Evolutionary conservation across 2,113 vertebrate genomes (phyloP), one percentile per base, ranked within the genome.

Genomic region (Athene cunicularia): DNA sequence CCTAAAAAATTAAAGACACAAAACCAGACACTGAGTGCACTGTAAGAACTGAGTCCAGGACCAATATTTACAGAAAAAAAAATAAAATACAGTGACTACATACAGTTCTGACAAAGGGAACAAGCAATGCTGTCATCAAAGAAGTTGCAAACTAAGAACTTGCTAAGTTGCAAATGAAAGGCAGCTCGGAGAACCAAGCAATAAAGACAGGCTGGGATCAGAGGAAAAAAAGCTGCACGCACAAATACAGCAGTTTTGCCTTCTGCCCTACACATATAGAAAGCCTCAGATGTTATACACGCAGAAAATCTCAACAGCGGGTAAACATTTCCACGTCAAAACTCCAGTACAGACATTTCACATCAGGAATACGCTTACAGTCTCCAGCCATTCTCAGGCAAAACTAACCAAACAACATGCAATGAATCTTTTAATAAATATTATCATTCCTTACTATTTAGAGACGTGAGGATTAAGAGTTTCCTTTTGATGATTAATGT

Each of bases 1-100:
- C 99, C 99, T 99, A 88, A 73, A 96, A 98, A 71, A 80, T 28
- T 27, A 90, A 96, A 92, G 56, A 67, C 27, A 75, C 14, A 43
- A 64, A 32, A 5, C 39, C 49, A 82, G 2, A 30, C 0, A 8
- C 4, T 35, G 37, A 27, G 9, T 12, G 37, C 2, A 13, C 5
- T 5, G 0, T 8, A 59, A 22, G 27, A 39, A 14, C 47, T 8
- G 22, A 82, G 70, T 13, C 14, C 12, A 27, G 45, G 17, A 19
- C 2, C 6, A 66, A 0, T 5, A 19, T 22, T 67, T 59, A 4
- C 2, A 12, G 30, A 8, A 11, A 15, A 75, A 26, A 32, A 39
- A 39, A 39, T 39, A 9, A 62, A 37, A 77, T 13, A 3, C 4
- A 30, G 9, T 14, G 33, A 72, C 27, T 17, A 14, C 6, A 8